Evolutionary conservation across 2,797 vertebrate species (phyloP).

Genomic region (Brachymystax lenok): DNA sequence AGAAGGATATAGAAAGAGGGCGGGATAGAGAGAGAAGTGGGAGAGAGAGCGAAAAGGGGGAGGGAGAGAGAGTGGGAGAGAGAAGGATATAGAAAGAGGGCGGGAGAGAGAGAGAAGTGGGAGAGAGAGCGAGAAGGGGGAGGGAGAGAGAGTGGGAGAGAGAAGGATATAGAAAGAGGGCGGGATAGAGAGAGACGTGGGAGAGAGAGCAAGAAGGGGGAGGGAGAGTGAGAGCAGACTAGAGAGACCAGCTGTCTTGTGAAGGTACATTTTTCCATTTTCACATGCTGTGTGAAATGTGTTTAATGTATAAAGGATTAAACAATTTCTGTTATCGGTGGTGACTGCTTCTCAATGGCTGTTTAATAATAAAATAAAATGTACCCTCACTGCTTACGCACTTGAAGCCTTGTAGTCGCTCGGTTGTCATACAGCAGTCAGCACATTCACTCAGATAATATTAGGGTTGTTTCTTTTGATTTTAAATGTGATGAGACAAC

Average conservation of each 20-base stretch:
- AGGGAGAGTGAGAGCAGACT: too few species aligned
- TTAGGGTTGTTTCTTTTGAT: background rate
- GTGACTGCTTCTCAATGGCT: background rate
- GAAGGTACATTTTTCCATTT: background rate
- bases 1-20: background rate
- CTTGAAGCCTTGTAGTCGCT: background rate
- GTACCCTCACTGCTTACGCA: background rate
- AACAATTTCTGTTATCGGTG: background rate
- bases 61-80: too few species aligned
- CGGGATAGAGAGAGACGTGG: too few species aligned
- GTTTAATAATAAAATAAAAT: background rate
- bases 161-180: background rate
- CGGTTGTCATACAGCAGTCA: background rate
- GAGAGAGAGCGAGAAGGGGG: too few species aligned
- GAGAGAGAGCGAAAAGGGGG: too few species aligned
- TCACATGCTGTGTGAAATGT: background rate
- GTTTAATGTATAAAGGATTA: background rate
- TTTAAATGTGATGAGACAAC: too few species aligned
- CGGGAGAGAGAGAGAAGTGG: too few species aligned
- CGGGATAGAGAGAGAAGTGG: too few species aligned
- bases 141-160: too few species aligned
- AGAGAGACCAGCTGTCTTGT: background rate
- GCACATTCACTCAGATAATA: background rate
- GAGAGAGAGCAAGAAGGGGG: too few species aligned
- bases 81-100: too few species aligned